Base-by-base conservation (phyloP, 2,888 invertebrate genomes). In the Agelastica alni region DNA sequence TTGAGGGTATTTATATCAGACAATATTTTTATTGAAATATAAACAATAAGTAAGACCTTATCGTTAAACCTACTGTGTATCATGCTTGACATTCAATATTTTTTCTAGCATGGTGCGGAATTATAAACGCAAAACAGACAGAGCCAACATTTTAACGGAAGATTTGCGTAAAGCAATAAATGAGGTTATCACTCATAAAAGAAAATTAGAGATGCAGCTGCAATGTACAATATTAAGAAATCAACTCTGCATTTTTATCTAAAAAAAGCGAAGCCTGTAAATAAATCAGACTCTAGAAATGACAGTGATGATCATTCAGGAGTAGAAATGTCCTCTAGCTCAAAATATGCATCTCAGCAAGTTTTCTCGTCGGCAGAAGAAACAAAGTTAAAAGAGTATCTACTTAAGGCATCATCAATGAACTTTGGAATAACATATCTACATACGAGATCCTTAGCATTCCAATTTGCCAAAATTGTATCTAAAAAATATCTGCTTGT, bases 391-490 rank as follows among this genome's bases (percentile, higher is more conserved):
- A 9, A 47, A 28, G 9, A 17, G n/a, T 47, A 47, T 17, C 30
- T 44, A 31, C 37, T 26, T 16, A 26, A 36, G 12, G 13, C 28
- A 34, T 52, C 46, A n/a, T 30, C 51, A 17, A 51, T 44, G 51
- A 44, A 30, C 18, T 53, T 37, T 47, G 47, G 53, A 13, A 26
- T 53, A 34, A 47, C 47, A 31, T 47, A 53, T 34, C 12, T 18
- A 17, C 34, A 39, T 34, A 16, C 37, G 18, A 52, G 42, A 12
- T 18, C 14, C 18, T 37, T 48, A 30, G 48, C 42, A 13, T 48
- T 41, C 36, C 46, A 45, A 37, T 52, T 30, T 45, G 45, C 34
- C 3, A 22, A 28, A 37, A 20, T 28, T 10, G 7, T 9, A 45
- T 13, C 9, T 4, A 47, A 52, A 45, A 14, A 43, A 36, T 36